phyloP scores from a whole-genome alignment of 2,797 vertebrate genomes.

The Eidolon dupreanum region DNA sequence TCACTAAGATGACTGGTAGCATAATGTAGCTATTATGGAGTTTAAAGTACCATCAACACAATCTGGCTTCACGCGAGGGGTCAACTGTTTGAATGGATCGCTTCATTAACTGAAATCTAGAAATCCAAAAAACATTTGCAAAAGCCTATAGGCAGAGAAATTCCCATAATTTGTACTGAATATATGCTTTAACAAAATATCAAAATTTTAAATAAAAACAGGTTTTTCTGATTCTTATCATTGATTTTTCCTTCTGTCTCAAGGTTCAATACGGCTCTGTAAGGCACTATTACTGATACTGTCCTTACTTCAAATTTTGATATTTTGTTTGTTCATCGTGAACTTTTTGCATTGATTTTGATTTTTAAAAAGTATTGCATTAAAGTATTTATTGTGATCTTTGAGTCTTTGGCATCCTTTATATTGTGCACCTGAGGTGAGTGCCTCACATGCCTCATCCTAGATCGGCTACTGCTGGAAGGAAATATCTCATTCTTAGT shows the following conservation, averaged over 20 bases:
- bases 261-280: neutral
- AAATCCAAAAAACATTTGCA: neutral
- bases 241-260: neutral
- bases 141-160: neutral
- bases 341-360: neutral
- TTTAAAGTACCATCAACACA: neutral
- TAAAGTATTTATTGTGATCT: slow-evolving; percentile 4
- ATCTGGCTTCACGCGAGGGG: neutral
- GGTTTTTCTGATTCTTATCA: neutral
- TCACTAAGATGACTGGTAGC: neutral
- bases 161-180: neutral
- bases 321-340: neutral
- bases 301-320: neutral
- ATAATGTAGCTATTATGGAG: neutral
- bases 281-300: neutral
- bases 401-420: neutral
- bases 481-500: neutral
- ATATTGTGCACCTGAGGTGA: neutral
- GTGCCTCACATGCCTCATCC: neutral
- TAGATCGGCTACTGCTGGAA: neutral
- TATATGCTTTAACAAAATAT: neutral
- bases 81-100: neutral
- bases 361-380: neutral
- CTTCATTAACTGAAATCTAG: neutral
- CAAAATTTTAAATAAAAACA: neutral